Evolutionary conservation across 2,113 vertebrate genomes (phyloP).

Genomic region (Phylloscopus whistleri): DNA sequence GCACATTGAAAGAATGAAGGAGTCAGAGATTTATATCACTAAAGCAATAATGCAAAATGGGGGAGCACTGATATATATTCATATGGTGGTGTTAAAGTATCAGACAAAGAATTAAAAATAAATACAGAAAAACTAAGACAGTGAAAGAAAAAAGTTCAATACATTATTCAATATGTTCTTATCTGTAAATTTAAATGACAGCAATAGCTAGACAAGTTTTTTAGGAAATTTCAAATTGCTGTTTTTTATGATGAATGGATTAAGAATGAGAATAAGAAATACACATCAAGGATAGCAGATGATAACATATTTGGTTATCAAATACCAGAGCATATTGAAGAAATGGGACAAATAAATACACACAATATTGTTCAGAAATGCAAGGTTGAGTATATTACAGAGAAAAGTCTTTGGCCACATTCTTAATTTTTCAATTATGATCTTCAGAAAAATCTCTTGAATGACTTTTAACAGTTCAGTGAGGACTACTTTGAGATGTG

Average conservation of each 20-base stretch:
- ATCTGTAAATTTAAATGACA: neutral
- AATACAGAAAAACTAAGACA: neutral
- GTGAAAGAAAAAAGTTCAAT: neutral
- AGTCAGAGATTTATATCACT: neutral
- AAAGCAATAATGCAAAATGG: neutral
- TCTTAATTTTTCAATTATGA: neutral
- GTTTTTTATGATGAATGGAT: neutral
- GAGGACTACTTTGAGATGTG: neutral
- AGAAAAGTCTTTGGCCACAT: neutral
- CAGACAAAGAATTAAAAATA: neutral
- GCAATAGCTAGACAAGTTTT: neutral
- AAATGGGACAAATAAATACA: neutral
- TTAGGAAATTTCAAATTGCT: neutral
- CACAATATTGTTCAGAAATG: neutral
- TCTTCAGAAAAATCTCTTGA: neutral
- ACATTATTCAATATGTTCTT: neutral
- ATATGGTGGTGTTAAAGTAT: neutral
- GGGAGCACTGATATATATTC: neutral
- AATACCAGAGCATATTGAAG: neutral
- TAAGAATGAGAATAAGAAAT: neutral
- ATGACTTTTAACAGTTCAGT: neutral
- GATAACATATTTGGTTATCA: neutral
- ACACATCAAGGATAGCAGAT: neutral
- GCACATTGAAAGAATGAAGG: neutral
- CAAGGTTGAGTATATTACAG: neutral